Conservation (phyloP, 1,140 invertebrate species). For the Orchestia grillus region DNA sequence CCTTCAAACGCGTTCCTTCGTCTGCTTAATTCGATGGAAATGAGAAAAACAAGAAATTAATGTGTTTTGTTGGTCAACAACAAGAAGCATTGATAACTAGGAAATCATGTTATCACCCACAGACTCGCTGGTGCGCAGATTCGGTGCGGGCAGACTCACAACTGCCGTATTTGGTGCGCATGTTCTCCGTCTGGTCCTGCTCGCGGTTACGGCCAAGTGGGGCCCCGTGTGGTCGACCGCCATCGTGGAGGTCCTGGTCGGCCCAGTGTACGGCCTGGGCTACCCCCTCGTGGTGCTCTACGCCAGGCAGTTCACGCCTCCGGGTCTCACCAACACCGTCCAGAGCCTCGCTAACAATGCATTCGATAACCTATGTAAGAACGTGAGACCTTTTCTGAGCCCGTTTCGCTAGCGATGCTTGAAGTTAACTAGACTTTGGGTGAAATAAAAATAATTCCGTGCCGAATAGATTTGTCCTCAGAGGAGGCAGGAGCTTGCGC, state of each 20-base stretch:
- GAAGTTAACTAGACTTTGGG: not conserved
- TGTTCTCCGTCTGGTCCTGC: not conserved
- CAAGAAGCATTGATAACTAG: not conserved
- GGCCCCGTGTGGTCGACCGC: constrained; percentile 59
- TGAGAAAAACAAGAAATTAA: too few species aligned
- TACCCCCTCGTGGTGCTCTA: constrained; percentile 85
- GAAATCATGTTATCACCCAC: not conserved
- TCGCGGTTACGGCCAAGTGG: not conserved
- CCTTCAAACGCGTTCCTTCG: not conserved
- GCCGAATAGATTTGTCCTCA: not conserved
- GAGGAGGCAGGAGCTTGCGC: not conserved
- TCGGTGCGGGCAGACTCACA: constrained; percentile 3
- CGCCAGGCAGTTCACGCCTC: constrained; percentile 80
- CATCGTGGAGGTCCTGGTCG: constrained; percentile 70
- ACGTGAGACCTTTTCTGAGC: not conserved
- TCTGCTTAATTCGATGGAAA: too few species aligned
- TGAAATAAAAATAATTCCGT: not conserved
- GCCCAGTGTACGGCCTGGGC: constrained; percentile 83
- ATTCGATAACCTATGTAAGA: constrained; percentile 82
- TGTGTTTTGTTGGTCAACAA: too few species aligned
- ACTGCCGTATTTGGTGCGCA: not conserved
- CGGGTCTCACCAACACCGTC: constrained; percentile 79
- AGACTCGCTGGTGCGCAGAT: constrained; percentile 56
- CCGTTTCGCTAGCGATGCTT: not conserved
- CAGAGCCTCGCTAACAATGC: constrained; percentile 85